Evolutionary conservation across 1,140 invertebrate genomes (phyloP).

Genomic region (Pararge aegeria): DNA sequence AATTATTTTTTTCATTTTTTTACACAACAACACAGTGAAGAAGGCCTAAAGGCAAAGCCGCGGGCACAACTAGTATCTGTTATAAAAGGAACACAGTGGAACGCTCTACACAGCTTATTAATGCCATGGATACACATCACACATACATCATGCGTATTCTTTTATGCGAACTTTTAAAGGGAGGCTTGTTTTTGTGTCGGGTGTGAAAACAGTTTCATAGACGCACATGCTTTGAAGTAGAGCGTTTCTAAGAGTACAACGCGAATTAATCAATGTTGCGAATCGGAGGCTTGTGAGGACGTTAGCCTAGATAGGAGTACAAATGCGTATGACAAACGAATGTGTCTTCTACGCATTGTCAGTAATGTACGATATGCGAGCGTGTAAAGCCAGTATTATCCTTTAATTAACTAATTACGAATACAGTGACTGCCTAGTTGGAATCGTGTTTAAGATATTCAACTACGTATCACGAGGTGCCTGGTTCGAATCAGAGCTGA

Average conservation of each 20-base stretch:
- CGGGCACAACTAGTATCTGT: not conserved
- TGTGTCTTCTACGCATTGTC: constrained; percentile 35
- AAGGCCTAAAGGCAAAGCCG: too few relatives aligned
- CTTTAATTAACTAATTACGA: constrained; percentile 5
- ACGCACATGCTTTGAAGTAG: not conserved
- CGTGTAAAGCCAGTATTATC: not conserved
- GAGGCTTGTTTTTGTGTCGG: not conserved
- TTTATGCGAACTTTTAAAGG: not conserved
- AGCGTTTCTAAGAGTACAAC: not conserved
- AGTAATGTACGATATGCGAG: not conserved
- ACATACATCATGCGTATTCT: not conserved
- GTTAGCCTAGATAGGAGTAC: not conserved
- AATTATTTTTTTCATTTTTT: too few relatives aligned
- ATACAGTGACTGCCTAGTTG: not conserved
- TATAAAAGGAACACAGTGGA: not conserved
- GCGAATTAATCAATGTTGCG: constrained; percentile 11
- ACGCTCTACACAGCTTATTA: constrained; percentile 7
- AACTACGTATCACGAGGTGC: too few relatives aligned
- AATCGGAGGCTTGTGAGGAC: not conserved
- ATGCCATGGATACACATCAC: not conserved
- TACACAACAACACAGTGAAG: too few relatives aligned
- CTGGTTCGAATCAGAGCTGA: too few relatives aligned
- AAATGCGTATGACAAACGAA: constrained; percentile 9
- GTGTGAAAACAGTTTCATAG: constrained; percentile 15
- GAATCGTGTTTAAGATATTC: too few relatives aligned